Evolutionary conservation across 1,140 invertebrate species (phyloP).

Genomic region (Neuroterus valhalla): DNA sequence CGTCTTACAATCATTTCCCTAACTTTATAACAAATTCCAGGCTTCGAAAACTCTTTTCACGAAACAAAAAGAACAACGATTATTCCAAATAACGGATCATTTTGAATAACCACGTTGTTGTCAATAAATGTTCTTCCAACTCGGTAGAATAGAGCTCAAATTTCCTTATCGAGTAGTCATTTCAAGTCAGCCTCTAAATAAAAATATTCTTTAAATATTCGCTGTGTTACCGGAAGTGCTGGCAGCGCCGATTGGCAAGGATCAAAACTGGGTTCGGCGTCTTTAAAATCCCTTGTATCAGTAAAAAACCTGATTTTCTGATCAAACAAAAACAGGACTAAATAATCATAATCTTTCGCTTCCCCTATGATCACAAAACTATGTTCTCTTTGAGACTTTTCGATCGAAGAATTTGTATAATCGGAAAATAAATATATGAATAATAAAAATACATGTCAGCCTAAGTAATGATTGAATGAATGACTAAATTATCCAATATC

Average conservation of each 20-base stretch:
- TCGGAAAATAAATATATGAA: constrained; percentile 3
- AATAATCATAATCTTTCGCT: no score
- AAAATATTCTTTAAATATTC: no score
- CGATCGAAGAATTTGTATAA: neutral
- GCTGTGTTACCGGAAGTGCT: no score
- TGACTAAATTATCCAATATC: neutral
- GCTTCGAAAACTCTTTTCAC: neutral
- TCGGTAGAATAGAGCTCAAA: neutral
- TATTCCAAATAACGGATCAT: neutral
- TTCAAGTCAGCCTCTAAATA: neutral
- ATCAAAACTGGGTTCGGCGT: no score
- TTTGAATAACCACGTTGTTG: neutral
- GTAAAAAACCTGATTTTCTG: no score
- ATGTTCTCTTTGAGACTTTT: neutral
- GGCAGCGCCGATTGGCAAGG: no score
- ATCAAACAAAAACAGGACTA: no score
- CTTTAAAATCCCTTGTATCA: no score
- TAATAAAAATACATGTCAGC: neutral
- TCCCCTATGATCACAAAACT: no score
- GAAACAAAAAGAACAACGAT: neutral
- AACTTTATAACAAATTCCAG: constrained; percentile 2
- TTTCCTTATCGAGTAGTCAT: neutral
- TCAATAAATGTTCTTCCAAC: neutral
- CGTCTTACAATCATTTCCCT: neutral
- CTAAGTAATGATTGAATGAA: neutral